Percentiles rank a stretch among this genome's conserved stretches.
Evolutionary conservation across 2,797 vertebrate genomes (phyloP).

Genomic region (Luscinia luscinia): DNA sequence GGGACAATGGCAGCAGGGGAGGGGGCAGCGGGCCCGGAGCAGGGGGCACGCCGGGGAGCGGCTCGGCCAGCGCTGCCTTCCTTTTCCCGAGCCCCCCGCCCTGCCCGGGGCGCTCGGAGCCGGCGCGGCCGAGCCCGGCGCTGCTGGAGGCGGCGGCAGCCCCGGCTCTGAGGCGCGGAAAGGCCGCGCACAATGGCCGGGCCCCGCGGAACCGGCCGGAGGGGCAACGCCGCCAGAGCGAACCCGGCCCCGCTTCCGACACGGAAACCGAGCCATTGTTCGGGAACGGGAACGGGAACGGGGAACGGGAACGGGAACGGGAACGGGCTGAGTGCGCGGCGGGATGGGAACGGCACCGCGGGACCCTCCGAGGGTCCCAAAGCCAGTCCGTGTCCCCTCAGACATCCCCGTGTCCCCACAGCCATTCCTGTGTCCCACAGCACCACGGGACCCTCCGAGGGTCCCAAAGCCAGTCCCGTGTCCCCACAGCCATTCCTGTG

Average conservation of each 20-base stretch:
- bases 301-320: too few species aligned
- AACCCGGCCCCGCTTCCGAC: slow-evolving; percentile 69
- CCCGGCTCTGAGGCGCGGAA: slow-evolving; percentile 66
- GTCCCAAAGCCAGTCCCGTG: too few species aligned
- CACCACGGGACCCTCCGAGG: too few species aligned
- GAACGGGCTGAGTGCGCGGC: too few species aligned
- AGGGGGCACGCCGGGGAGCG: background rate
- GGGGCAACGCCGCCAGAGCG: slow-evolving; percentile 65
- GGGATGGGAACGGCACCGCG: background rate
- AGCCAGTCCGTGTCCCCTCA: too few species aligned
- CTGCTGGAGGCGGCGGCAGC: slow-evolving; percentile 21
- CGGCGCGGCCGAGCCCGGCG: background rate
- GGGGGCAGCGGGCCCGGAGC: background rate
- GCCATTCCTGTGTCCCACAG: background rate
- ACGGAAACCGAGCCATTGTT: slow-evolving; percentile 75
- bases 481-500: too few species aligned
- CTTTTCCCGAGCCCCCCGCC: slow-evolving; percentile 30
- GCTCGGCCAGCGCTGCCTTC: background rate
- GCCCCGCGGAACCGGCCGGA: background rate
- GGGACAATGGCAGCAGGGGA: slow-evolving; percentile 16
- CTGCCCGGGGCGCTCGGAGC: background rate
- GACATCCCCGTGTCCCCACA: background rate
- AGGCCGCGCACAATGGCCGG: slow-evolving; percentile 66
- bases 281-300: background rate
- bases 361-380: too few species aligned